phyloP scores from a whole-genome alignment of 2,888 invertebrate species.

The Caenorhabditis zanzibari region DNA sequence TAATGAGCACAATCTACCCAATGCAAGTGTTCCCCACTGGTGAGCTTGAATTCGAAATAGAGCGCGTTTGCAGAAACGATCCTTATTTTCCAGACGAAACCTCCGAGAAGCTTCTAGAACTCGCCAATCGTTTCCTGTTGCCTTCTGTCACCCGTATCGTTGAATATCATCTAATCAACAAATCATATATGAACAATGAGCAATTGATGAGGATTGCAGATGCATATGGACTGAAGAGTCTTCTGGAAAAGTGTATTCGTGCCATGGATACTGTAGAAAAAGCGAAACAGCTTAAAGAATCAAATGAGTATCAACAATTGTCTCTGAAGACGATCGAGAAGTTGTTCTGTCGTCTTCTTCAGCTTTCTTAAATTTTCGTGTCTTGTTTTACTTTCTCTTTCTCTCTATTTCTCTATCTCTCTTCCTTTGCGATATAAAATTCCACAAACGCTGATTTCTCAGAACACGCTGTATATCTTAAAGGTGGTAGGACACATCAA shows the following conservation, averaged over 20 bases:
- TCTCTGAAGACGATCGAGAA: not conserved
- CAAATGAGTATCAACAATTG: not conserved
- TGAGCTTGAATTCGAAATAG: no score
- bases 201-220: conserved; percentile 13
- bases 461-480: no score
- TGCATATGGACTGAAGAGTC: not conserved
- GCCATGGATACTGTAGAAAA: not conserved
- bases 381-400: no score
- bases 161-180: not conserved
- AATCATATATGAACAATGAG: not conserved
- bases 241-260: not conserved
- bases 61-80: no score
- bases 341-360: not conserved
- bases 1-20: conserved; percentile 6
- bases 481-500: no score
- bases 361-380: no score
- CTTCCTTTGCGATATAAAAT: no score
- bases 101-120: not conserved
- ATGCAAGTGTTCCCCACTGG: not conserved
- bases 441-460: no score
- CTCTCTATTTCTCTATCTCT: no score
- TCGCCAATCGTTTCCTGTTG: not conserved
- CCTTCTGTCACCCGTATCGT: not conserved
- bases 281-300: not conserved
- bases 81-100: not conserved